These are phyloP conservation scores for Heteromormyrus szaboi DNA, from an alignment of 2,797 vertebrate genomes.

Conservation along the genomic window DNA sequence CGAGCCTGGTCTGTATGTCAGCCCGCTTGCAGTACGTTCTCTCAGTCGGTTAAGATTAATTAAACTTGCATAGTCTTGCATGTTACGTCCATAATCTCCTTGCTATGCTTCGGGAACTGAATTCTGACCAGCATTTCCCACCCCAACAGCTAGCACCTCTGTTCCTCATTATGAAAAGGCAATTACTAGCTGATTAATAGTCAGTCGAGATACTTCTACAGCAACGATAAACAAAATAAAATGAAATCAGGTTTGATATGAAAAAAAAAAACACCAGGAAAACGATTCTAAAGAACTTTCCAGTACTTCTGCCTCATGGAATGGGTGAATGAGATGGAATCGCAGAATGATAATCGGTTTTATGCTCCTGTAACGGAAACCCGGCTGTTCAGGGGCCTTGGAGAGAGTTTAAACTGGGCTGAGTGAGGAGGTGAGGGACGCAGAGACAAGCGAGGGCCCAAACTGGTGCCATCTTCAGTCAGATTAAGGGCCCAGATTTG, in stretches of 20 bases:
- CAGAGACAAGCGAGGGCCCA: not conserved
- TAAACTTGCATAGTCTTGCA: not conserved
- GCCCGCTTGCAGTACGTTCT: not conserved
- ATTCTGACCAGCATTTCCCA: not conserved
- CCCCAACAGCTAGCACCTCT: not conserved
- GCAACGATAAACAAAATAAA: not conserved
- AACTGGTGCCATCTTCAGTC: not conserved
- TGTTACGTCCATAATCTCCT: not conserved
- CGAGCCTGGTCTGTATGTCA: not conserved
- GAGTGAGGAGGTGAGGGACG: not conserved
- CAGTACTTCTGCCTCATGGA: not conserved
- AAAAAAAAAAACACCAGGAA: not conserved
- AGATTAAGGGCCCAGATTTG: not conserved
- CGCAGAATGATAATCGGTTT: not conserved
- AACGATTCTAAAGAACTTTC: not conserved
- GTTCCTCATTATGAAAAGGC: constrained; percentile 12
- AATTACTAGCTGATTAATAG: constrained; percentile 14
- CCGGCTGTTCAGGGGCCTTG: not conserved
- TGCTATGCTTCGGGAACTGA: not conserved
- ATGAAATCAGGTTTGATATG: not conserved
- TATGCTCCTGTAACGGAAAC: not conserved
- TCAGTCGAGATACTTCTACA: not conserved
- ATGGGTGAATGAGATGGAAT: not conserved
- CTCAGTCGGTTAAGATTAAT: not conserved
- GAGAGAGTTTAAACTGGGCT: not conserved